Percentiles rank a stretch among this genome's conserved stretches.
These are phyloP conservation scores for Drosophila mimetica DNA, from an alignment of 2,888 invertebrate genomes.

Conservation along the genomic window DNA sequence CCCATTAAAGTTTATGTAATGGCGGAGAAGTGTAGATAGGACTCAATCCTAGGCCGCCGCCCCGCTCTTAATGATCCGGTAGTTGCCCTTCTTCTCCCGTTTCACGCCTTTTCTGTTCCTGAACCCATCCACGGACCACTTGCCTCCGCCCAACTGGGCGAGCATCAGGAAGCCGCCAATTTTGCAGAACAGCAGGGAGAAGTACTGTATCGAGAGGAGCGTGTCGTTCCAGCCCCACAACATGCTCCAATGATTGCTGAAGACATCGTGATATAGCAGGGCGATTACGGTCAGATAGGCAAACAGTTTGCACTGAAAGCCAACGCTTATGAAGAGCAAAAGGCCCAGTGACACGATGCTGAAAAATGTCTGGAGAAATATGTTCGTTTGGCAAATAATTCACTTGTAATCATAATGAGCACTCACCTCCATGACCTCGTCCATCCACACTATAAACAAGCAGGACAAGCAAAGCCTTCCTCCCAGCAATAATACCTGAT, in stretches of 20 bases:
- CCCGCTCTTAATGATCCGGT: constrained; percentile 10
- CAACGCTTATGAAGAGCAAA: constrained; percentile 23
- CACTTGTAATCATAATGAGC: neutral
- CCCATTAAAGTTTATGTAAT: constrained; percentile 44
- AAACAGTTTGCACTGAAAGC: constrained; percentile 26
- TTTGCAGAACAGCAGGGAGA: constrained; percentile 23
- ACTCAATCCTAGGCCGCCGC: constrained; percentile 36
- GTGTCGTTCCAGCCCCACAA: constrained; percentile 47
- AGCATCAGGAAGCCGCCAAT: constrained; percentile 47
- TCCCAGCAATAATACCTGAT: constrained; percentile 1
- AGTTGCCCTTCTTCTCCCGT: constrained; percentile 7
- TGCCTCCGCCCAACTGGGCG: constrained; percentile 43
- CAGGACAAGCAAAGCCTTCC: constrained; percentile 20
- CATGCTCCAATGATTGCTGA: constrained; percentile 3
- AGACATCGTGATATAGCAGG: constrained; percentile 24
- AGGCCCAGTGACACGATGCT: constrained; percentile 1
- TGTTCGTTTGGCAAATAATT: too few relatives aligned
- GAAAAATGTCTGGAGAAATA: neutral
- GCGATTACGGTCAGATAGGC: constrained; percentile 4
- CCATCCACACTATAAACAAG: constrained; percentile 15
- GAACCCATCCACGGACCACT: constrained; percentile 51
- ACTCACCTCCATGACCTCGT: constrained; percentile 20
- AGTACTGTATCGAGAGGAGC: constrained; percentile 31
- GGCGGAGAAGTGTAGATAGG: constrained; percentile 7
- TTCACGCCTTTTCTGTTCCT: neutral